Evolutionary conservation across 2,797 vertebrate species (phyloP).

Genomic region (Rhabdophis nuchalis): DNA sequence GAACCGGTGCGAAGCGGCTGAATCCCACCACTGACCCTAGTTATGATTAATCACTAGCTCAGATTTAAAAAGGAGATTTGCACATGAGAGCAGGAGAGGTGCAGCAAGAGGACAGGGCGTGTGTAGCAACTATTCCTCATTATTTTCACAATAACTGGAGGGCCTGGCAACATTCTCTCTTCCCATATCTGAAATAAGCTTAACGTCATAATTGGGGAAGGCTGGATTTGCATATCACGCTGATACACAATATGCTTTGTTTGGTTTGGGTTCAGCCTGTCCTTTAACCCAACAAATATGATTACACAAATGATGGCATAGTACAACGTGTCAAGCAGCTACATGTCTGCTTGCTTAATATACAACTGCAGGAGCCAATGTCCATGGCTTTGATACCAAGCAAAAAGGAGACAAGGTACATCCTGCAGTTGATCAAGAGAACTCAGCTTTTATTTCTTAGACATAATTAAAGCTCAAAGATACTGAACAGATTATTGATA

Average conservation of each 20-base stretch:
- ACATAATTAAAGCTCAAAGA: background rate
- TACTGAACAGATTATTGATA: background rate
- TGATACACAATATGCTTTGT: background rate
- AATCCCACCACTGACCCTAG: too few relatives aligned
- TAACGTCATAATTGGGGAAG: background rate
- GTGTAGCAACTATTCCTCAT: background rate
- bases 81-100: too few relatives aligned
- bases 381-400: background rate
- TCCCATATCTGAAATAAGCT: background rate
- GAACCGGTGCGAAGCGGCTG: too few relatives aligned
- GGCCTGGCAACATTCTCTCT: background rate
- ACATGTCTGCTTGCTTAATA: background rate
- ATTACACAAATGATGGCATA: background rate
- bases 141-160: too few relatives aligned
- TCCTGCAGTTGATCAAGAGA: background rate
- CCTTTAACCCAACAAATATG: background rate
- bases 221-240: background rate
- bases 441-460: background rate
- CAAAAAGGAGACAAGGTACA: background rate
- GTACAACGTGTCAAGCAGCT: background rate
- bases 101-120: background rate
- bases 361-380: background rate
- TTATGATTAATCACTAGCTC: background rate
- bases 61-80: background rate
- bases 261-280: background rate